Base-by-base conservation (phyloP, 2,797 vertebrate species). In the Pseudocheirus occidentalis region DNA sequence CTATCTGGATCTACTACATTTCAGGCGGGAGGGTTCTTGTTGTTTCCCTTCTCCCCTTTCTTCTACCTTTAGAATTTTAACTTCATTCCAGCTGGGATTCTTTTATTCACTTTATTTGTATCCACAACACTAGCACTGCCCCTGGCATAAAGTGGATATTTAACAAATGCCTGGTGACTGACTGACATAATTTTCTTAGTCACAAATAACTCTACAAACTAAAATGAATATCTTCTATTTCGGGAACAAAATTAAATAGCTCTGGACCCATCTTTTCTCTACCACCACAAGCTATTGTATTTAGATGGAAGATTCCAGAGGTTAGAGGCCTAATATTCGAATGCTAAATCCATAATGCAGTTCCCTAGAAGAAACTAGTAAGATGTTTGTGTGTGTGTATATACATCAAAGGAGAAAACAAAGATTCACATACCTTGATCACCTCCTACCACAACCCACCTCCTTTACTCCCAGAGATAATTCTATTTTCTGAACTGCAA, bases 281-380 rank as follows among this genome's bases (percentile, higher is more conserved):
- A 10, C 14, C 57, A 55, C 57, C 58, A 56, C 34, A 29, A 29
- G 50, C 91, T 96, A 55, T 94, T 93, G 81, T 93, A 90, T 93
- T 91, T 27, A 6, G 92, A 91, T 91, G n/a, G 90, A 90, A 91
- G 92, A 92, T 59, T 96, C 92, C 91, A 94, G 91, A 95, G 18
- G 31, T 58, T 73, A 52, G 29, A 96, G 52, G 91, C 87, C 93
- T 95, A 95, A 91, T 29, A 53, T 0, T 3, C 87, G 91, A 92
- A 95, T 55, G 92, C 53, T 52, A 54, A 95, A 94, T 91, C 94
- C 66, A 56, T 16, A 93, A 92, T 62, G 89, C 94, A 93, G 93
- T 92, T 95, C 95, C 91, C 96, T 55, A 94, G 94, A 97, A 95
- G n/a, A 98, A 96, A 96, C 55, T 92, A 96, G 55, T 55, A n/a